These are phyloP conservation scores for Leptogaster cylindrica DNA, from an alignment of 2,888 invertebrate species.

Conservation along the genomic window DNA sequence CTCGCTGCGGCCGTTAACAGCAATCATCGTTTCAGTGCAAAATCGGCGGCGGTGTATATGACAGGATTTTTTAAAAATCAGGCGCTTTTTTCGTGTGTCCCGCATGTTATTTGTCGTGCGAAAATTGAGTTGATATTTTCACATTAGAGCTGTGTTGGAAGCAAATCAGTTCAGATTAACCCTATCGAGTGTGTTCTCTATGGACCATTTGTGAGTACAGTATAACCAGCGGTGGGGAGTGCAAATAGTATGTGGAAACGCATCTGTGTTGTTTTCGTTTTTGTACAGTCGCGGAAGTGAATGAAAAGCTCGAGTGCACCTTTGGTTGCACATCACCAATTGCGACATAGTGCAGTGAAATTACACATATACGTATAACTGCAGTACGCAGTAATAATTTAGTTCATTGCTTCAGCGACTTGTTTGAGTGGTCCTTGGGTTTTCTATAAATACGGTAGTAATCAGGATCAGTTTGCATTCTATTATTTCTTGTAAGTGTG, in stretches of 20 bases:
- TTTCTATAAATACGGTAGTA: not conserved
- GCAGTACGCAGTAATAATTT: conserved; percentile 34
- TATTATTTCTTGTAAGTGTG: no score
- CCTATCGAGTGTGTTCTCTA: conserved; percentile 13
- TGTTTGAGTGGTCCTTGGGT: conserved; percentile 17
- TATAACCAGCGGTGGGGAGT: conserved; percentile 13
- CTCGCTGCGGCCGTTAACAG: conserved; percentile 49
- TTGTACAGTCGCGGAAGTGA: conserved; percentile 21
- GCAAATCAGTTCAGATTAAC: conserved; percentile 11
- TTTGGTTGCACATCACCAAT: not conserved
- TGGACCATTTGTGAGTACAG: conserved; percentile 9
- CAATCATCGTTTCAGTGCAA: conserved; percentile 48
- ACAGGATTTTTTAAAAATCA: conserved; percentile 17
- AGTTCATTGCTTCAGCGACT: conserved; percentile 11
- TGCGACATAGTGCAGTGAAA: conserved; percentile 39
- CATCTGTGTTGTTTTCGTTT: conserved; percentile 30
- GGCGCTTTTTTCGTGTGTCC: conserved; percentile 1
- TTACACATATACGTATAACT: conserved; percentile 13
- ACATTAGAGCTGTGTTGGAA: not conserved
- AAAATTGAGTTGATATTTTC: not conserved
- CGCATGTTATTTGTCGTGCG: not conserved
- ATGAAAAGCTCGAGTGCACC: conserved; percentile 25
- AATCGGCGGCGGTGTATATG: conserved; percentile 49
- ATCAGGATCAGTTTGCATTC: not conserved
- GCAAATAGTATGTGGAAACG: conserved; percentile 22